Evolutionary conservation across 2,888 invertebrate species (phyloP).

Genomic region (Clistopyga incitator): DNA sequence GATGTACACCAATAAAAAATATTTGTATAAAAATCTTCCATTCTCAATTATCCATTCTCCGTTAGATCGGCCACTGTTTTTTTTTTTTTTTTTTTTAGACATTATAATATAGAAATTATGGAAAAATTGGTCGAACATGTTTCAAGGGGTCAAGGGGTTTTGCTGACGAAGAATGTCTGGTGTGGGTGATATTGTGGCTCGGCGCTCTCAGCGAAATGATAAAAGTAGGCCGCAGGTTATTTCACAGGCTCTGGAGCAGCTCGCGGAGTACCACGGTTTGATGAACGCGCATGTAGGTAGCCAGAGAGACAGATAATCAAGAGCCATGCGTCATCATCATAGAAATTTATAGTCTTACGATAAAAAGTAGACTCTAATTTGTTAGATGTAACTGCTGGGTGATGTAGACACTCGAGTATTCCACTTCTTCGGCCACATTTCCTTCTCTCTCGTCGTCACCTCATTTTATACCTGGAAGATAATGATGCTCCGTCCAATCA

Average conservation of each 20-base stretch:
- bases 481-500: constrained; percentile 44
- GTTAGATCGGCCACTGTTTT: too few relatives aligned
- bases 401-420: constrained; percentile 19
- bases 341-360: constrained; percentile 49
- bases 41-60: too few relatives aligned
- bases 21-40: too few relatives aligned
- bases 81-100: too few relatives aligned
- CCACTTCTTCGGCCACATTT: not conserved
- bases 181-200: constrained; percentile 9
- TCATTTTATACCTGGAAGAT: constrained; percentile 48
- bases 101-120: not conserved
- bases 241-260: constrained; percentile 10
- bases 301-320: constrained; percentile 12
- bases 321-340: constrained; percentile 51
- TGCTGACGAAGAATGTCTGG: not conserved
- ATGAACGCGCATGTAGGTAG: constrained; percentile 43
- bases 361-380: constrained; percentile 47
- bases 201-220: constrained; percentile 6
- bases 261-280: constrained; percentile 30
- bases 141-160: too few relatives aligned
- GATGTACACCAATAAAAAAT: too few relatives aligned
- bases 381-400: constrained; percentile 21
- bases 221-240: constrained; percentile 49
- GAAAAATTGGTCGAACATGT: too few relatives aligned
- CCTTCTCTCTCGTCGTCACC: not conserved